These are phyloP conservation scores for Mystacornis crossleyi DNA, from an alignment of 2,113 vertebrate species.

Conservation along the genomic window DNA sequence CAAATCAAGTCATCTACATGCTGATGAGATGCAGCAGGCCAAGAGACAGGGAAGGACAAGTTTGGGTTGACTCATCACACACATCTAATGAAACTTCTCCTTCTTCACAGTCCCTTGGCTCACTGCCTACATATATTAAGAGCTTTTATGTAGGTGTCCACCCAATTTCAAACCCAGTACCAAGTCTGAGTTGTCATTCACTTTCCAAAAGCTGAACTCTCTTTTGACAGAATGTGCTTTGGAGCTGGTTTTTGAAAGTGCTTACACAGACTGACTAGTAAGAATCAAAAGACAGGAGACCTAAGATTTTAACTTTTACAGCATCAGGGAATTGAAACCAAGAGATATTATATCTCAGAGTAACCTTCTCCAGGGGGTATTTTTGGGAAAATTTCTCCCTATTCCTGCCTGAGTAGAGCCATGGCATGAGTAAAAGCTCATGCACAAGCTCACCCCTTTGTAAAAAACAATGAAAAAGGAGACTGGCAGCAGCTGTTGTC, in stretches of 20 bases:
- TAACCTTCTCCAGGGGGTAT: neutral
- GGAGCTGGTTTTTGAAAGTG: neutral
- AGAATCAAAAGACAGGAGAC: neutral
- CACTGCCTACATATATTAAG: neutral
- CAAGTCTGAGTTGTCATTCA: neutral
- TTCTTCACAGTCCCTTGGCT: neutral
- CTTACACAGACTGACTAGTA: accelerated
- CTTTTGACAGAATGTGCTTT: neutral
- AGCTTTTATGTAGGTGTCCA: neutral
- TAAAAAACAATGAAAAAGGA: neutral
- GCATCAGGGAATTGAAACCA: neutral
- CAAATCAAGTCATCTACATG: neutral
- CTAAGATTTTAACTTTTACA: neutral
- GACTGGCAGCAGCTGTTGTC: neutral
- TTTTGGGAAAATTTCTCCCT: neutral
- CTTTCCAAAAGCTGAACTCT: neutral
- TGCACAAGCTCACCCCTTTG: accelerated
- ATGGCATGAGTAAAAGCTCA: neutral
- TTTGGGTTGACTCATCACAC: neutral
- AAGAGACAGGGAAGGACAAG: neutral
- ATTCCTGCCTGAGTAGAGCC: neutral
- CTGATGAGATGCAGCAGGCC: neutral
- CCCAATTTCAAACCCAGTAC: neutral
- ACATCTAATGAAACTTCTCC: neutral
- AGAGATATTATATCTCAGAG: neutral